phyloP scores from a whole-genome alignment of 2,113 vertebrate species.

The Cyrtonyx montezumae region DNA sequence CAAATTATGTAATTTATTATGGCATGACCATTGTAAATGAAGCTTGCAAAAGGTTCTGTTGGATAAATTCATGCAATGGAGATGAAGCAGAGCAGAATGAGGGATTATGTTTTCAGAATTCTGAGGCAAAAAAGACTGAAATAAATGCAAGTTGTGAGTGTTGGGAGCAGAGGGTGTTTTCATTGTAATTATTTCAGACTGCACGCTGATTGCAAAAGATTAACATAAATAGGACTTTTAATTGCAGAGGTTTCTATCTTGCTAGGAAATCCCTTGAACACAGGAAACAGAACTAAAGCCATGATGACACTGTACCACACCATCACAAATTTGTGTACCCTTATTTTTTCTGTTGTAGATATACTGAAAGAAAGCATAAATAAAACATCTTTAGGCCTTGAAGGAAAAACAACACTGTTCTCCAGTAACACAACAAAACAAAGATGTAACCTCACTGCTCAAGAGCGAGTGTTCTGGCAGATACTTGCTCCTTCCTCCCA shows the following conservation, averaged over 20 bases:
- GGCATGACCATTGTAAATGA: conserved; percentile 47
- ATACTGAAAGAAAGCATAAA: background rate
- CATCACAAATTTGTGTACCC: background rate
- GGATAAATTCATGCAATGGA: conserved; percentile 27
- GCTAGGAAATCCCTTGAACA: conserved; percentile 51
- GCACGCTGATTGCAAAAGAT: conserved; percentile 64
- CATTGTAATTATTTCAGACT: conserved; percentile 69
- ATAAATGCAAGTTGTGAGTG: conserved; percentile 45
- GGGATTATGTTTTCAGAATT: conserved; percentile 55
- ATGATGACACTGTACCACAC: background rate
- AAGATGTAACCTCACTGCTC: background rate
- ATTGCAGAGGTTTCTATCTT: conserved; percentile 59
- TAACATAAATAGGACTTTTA: conserved; percentile 61
- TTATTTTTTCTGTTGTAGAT: background rate
- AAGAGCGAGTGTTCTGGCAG: background rate
- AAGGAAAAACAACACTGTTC: background rate
- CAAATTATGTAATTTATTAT: conserved; percentile 34
- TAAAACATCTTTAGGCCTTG: background rate
- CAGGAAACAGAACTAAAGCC: conserved; percentile 7
- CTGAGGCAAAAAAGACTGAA: conserved; percentile 39
- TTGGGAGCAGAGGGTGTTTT: conserved; percentile 52
- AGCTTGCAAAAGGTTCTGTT: conserved; percentile 22
- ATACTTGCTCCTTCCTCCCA: background rate
- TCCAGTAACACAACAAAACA: background rate
- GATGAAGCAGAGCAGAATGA: conserved; percentile 40